These are phyloP conservation scores for Contarinia nasturtii DNA, from an alignment of 1,140 invertebrate species.

Conservation along the genomic window DNA sequence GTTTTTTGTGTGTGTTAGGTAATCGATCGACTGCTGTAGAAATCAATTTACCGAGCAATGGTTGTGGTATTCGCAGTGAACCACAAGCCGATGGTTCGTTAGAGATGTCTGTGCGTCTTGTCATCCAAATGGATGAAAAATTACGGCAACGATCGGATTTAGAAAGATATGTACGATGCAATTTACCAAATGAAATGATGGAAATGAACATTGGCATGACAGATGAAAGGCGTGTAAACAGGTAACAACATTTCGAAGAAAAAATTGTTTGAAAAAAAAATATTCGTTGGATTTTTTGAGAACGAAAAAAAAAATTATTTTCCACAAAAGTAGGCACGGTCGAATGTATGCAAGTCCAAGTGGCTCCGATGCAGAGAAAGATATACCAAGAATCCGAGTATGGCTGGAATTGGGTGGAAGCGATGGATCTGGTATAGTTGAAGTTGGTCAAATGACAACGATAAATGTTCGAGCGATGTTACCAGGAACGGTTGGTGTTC, in stretches of 20 bases:
- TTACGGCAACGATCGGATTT: slow-evolving; percentile 49
- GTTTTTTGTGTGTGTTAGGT: slow-evolving; percentile 14
- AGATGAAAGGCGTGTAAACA: neutral
- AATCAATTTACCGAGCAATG: slow-evolving; percentile 40
- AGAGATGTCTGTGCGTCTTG: slow-evolving; percentile 39
- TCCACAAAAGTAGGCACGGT: slow-evolving; percentile 13
- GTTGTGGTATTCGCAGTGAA: slow-evolving; percentile 40
- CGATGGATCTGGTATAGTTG: slow-evolving; percentile 29
- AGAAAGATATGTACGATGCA: slow-evolving; percentile 33
- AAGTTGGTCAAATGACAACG: slow-evolving; percentile 49
- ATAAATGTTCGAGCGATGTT: slow-evolving; percentile 45
- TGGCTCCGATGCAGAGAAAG: no score
- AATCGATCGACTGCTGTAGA: slow-evolving; percentile 25
- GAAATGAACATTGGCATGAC: slow-evolving; percentile 11
- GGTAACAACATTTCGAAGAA: neutral
- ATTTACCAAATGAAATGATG: slow-evolving; percentile 19
- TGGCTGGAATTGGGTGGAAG: slow-evolving; percentile 45
- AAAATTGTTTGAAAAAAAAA: no score
- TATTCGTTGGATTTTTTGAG: neutral
- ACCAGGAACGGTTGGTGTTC: slow-evolving; percentile 45
- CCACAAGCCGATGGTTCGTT: slow-evolving; percentile 26
- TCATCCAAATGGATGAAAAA: slow-evolving; percentile 48
- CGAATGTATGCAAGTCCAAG: slow-evolving; percentile 12
- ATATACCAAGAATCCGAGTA: slow-evolving; percentile 24
- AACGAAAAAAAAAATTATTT: neutral